phyloP scores from a whole-genome alignment of 53 echinoderm and acorn worm species.

The Holothuria scabra region DNA sequence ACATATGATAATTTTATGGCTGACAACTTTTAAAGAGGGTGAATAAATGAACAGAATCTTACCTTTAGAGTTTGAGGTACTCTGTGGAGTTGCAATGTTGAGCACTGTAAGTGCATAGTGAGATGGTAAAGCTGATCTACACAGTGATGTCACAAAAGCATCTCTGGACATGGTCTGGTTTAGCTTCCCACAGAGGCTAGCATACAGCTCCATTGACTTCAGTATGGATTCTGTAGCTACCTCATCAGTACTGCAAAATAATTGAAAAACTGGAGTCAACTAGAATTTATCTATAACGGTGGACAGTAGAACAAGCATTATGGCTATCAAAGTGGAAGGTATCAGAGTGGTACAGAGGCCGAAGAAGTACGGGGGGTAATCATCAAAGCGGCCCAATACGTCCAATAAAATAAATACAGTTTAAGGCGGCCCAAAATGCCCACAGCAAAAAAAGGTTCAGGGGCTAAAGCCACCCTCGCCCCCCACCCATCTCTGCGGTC shows the following conservation, averaged over 20 bases:
- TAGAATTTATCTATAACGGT: no score
- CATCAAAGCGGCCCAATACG: no score
- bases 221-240: slow-evolving; percentile 90
- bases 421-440: no score
- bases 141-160: slow-evolving; percentile 94
- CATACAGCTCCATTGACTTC: slow-evolving; percentile 95
- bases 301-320: no score
- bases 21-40: neutral
- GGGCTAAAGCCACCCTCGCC: no score
- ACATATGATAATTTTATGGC: neutral
- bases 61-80: slow-evolving; percentile 70
- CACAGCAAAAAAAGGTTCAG: no score
- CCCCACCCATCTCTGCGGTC: no score
- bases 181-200: slow-evolving; percentile 94
- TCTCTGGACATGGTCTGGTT: slow-evolving; percentile 84
- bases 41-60: neutral
- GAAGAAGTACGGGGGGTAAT: no score
- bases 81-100: slow-evolving; percentile 85
- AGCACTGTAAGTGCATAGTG: slow-evolving; percentile 96
- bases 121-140: slow-evolving; percentile 87
- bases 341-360: no score
- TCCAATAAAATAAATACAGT: no score
- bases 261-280: neutral
- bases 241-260: slow-evolving; percentile 81
- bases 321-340: no score